Base-by-base conservation (phyloP, 2,888 invertebrate species). In the Lepidocyrtoides sp. region DNA sequence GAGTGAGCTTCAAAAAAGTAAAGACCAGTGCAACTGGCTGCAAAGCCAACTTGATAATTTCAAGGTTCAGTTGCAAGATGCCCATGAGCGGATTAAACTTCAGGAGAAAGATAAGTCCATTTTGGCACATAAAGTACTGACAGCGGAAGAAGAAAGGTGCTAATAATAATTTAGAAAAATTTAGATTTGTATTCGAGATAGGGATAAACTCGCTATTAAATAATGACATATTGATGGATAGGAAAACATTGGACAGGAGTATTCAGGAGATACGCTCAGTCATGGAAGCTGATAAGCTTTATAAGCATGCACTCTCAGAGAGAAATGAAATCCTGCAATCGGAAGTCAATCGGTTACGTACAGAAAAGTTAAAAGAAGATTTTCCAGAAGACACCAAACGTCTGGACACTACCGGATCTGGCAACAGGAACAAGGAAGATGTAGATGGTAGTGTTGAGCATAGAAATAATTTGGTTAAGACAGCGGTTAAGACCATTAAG, bases 171-270 rank as follows among this genome's bases (percentile, higher is more conserved):
- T 17, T 5, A 2, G 29, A 12, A 32, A 63, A 41, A 69, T 44
- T n/a, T n/a, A n/a, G n/a, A n/a, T n/a, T n/a, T n/a, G n/a, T n/a
- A n/a, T n/a, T n/a, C n/a, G n/a, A n/a, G n/a, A n/a, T n/a, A n/a
- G n/a, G n/a, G n/a, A n/a, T n/a, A n/a, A n/a, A n/a, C n/a, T n/a
- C n/a, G n/a, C n/a, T n/a, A n/a, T n/a, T n/a, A 23, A 26, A 2
- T 23, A 5, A 26, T 10, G 12, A 2, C 29, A 29, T 54, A 4
- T 2, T 5, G 26, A 57, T 32, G 60, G 5, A 75, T 51, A 94
- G 94, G 75, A 92, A 93, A 92, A 79, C 93, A 5, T 91, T 93
- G 14, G 94, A 94, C 57, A 41, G 93, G 54, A 93, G 93, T 57
- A 66, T 94, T 17, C 81, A 92, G 20, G 94, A 94, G 66, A 84